Conservation (phyloP, 2,888 invertebrate genomes). For the Gryllus longicercus region DNA sequence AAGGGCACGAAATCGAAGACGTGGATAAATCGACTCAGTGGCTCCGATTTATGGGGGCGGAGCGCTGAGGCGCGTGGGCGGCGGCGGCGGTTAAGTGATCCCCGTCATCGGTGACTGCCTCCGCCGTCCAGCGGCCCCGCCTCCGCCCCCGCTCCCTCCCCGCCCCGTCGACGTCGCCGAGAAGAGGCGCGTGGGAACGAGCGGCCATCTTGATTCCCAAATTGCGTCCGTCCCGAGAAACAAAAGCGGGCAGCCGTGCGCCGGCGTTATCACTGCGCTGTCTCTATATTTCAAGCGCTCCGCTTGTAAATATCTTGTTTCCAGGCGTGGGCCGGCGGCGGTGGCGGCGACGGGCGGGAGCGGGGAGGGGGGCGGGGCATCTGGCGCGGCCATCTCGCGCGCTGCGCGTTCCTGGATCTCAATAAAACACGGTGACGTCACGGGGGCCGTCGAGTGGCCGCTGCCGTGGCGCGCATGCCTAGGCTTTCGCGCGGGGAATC, state of each 20-base stretch:
- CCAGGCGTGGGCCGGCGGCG: neutral
- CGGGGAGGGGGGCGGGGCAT: neutral
- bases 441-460: neutral
- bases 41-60: neutral
- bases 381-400: conserved; percentile 7
- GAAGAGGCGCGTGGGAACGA: neutral
- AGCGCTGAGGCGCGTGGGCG: neutral
- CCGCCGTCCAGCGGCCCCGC: neutral
- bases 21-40: neutral
- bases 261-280: conserved; percentile 17
- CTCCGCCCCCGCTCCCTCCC: neutral
- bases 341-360: neutral
- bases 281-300: conserved; percentile 9
- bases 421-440: conserved; percentile 17
- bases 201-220: conserved; percentile 10
- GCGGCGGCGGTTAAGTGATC: neutral
- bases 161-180: neutral
- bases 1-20: neutral
- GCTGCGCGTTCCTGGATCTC: conserved; percentile 17
- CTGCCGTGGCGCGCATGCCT: too few species aligned
- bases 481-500: too few species aligned
- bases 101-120: neutral
- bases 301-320: conserved; percentile 17
- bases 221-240: neutral
- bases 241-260: conserved; percentile 5